These are phyloP conservation scores for Australoheros facetus DNA, from an alignment of 2,797 vertebrate genomes.

Conservation along the genomic window DNA sequence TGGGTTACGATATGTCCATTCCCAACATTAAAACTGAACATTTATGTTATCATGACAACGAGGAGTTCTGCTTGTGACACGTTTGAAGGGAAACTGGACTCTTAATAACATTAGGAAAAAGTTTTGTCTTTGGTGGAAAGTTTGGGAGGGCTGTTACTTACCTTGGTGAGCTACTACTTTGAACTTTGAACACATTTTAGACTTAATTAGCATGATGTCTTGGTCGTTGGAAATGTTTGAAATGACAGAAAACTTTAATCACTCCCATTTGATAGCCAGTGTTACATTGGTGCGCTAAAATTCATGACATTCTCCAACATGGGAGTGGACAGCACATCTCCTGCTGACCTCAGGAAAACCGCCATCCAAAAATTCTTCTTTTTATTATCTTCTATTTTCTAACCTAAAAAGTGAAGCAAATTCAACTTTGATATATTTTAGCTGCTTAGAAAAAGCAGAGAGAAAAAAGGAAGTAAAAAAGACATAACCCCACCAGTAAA, in stretches of 20 bases:
- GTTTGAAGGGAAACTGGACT: neutral
- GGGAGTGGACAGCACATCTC: neutral
- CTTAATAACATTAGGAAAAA: neutral
- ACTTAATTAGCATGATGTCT: neutral
- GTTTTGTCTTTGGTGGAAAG: too few species aligned
- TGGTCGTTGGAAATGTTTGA: neutral
- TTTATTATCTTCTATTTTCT: slow-evolving; percentile 1
- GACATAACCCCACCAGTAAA: slow-evolving; percentile 37
- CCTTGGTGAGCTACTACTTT: neutral
- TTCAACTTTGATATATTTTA: slow-evolving; percentile 12
- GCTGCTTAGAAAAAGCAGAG: neutral
- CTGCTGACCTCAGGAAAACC: neutral
- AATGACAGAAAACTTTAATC: neutral
- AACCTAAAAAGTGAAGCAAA: slow-evolving; percentile 5
- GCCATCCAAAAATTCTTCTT: neutral
- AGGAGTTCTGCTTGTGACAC: neutral
- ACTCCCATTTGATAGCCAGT: neutral
- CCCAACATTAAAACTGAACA: neutral
- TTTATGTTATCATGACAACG: neutral
- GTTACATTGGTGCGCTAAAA: neutral
- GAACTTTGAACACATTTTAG: neutral
- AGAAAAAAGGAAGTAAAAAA: slow-evolving; percentile 13
- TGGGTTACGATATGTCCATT: too few species aligned
- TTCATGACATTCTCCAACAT: neutral
- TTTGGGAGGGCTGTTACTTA: too few species aligned